Evolutionary conservation across 2,888 invertebrate genomes (phyloP).

Genomic region (Meteorus colon): DNA sequence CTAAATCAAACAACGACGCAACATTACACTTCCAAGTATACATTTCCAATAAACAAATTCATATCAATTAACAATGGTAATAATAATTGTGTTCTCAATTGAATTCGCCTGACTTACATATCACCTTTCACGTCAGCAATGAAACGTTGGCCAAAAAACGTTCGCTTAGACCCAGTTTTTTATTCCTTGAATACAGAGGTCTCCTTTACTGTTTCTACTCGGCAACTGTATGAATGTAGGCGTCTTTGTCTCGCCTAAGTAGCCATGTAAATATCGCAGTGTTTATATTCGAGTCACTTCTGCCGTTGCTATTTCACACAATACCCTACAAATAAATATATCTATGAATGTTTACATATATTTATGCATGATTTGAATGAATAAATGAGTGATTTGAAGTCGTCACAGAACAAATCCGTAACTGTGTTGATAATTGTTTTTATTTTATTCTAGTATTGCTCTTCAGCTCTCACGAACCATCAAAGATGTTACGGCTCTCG

Average conservation of each 20-base stretch:
- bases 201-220: background rate
- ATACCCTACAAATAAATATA: background rate
- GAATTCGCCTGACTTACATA: background rate
- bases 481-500: background rate
- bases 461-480: background rate
- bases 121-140: background rate
- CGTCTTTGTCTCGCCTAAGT: background rate
- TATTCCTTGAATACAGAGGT: too few species aligned
- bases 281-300: slow-evolving; percentile 2
- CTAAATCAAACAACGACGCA: background rate
- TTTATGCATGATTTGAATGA: background rate
- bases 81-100: too few species aligned
- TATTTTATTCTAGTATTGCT: background rate
- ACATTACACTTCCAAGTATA: background rate
- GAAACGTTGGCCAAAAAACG: background rate
- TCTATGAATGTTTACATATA: background rate
- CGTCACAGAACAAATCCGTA: background rate
- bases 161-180: background rate
- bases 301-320: background rate
- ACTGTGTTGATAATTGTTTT: background rate
- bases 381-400: background rate
- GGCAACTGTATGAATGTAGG: background rate
- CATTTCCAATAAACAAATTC: too few species aligned
- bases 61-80: too few species aligned
- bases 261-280: background rate